phyloP scores from a whole-genome alignment of 1,140 invertebrate genomes.

The Formica selysi region DNA sequence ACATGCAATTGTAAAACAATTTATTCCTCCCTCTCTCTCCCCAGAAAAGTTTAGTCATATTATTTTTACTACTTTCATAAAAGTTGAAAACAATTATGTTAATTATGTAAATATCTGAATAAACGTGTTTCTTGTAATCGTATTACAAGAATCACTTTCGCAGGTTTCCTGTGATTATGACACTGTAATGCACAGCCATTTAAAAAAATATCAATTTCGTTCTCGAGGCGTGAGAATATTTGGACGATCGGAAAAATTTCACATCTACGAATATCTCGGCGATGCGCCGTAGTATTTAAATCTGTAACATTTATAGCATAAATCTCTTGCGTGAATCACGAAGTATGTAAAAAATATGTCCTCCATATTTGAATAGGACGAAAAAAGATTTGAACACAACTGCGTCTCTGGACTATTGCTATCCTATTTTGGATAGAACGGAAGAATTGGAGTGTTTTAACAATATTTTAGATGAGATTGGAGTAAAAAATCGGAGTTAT shows the following conservation, averaged over 20 bases:
- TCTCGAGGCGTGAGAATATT: constrained; percentile 85
- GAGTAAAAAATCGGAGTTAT: constrained; percentile 72
- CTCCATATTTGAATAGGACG: background rate
- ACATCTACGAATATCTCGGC: constrained; percentile 87
- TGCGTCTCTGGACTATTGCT: constrained; percentile 49
- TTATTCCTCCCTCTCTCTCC: background rate
- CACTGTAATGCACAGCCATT: constrained; percentile 88
- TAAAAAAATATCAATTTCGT: constrained; percentile 87
- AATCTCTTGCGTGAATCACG: background rate
- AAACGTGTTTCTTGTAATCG: background rate
- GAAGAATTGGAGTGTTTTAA: constrained; percentile 80
- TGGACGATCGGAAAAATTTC: constrained; percentile 87
- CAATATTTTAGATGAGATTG: constrained; percentile 78
- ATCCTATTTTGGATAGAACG: constrained; percentile 78
- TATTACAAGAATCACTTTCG: background rate
- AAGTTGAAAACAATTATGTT: background rate
- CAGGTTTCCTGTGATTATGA: constrained; percentile 89
- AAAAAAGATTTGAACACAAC: background rate
- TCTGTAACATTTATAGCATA: background rate
- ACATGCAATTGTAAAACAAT: background rate
- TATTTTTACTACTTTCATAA: background rate
- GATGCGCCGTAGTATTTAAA: constrained; percentile 18
- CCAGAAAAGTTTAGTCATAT: background rate
- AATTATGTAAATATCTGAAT: background rate
- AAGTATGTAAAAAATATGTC: background rate